A percentile compares a stretch with the other conserved stretches of the same genome.
These are phyloP conservation scores for Nomada ferruginata DNA, from an alignment of 2,888 invertebrate genomes.

Conservation along the genomic window DNA sequence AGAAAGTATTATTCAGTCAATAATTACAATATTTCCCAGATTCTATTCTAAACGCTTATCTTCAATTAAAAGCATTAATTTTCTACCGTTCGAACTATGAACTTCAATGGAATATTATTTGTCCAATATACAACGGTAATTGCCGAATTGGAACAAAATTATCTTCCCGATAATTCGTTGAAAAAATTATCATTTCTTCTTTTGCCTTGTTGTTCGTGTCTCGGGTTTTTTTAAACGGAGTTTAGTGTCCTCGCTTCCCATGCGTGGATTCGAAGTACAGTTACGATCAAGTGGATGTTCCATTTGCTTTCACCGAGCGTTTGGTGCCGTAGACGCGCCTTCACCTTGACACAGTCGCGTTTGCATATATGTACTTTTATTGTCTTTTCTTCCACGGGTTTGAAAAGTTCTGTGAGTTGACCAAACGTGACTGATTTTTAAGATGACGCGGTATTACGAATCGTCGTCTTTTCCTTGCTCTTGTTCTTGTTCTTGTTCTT, in stretches of 20 bases:
- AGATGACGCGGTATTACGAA: neutral
- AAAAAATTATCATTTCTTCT: constrained; percentile 1
- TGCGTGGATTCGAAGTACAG: constrained; percentile 56
- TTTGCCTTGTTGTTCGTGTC: neutral
- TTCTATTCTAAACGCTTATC: no score
- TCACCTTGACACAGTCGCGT: constrained; percentile 79
- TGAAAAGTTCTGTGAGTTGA: neutral
- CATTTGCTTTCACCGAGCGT: constrained; percentile 72
- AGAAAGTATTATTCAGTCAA: no score
- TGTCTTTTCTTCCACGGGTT: constrained; percentile 27
- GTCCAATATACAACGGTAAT: neutral
- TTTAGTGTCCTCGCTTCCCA: constrained; percentile 21
- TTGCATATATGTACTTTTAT: constrained; percentile 40
- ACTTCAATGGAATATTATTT: neutral
- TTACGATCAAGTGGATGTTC: constrained; percentile 56
- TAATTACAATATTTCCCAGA: no score
- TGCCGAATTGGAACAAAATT: neutral
- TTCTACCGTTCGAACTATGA: neutral
- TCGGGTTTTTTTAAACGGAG: neutral
- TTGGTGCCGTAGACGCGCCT: constrained; percentile 73
- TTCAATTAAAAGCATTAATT: no score
- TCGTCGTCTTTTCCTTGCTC: neutral
- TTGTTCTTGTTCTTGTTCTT: neutral
- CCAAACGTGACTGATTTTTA: constrained; percentile 7
- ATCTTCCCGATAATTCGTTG: neutral